These are phyloP conservation scores for Shargacucullia verbasci DNA, from an alignment of 2,888 invertebrate genomes.

Conservation along the genomic window DNA sequence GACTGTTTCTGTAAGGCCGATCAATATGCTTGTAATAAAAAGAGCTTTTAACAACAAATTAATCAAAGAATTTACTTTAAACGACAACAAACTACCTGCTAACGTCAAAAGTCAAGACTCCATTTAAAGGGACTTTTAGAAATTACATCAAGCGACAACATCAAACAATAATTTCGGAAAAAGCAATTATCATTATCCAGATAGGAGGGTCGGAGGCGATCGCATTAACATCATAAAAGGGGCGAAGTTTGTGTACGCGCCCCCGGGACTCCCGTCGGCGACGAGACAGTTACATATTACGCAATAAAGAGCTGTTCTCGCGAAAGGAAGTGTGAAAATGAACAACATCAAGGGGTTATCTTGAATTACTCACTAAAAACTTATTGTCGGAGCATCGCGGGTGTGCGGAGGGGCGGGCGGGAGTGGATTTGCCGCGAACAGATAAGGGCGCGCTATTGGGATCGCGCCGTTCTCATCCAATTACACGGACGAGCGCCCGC, in stretches of 20 bases:
- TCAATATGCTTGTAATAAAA: background rate
- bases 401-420: constrained; percentile 66
- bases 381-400: constrained; percentile 80
- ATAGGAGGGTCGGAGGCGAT: constrained; percentile 86
- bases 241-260: constrained; percentile 83
- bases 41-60: background rate
- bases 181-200: constrained; percentile 88
- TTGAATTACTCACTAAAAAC: constrained; percentile 89
- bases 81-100: constrained; percentile 76
- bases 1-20: too few relatives aligned
- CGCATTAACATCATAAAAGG: constrained; percentile 88
- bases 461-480: constrained; percentile 89
- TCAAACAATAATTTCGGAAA: constrained; percentile 88
- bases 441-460: constrained; percentile 89
- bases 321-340: constrained; percentile 89
- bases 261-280: constrained; percentile 85
- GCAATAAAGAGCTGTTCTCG: constrained; percentile 89
- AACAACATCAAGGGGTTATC: constrained; percentile 89
- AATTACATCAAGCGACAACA: constrained; percentile 84
- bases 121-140: constrained; percentile 73
- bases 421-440: constrained; percentile 87
- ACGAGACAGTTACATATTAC: constrained; percentile 88
- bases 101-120: constrained; percentile 74
- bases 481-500: constrained; percentile 89
- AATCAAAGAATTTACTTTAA: constrained; percentile 53